Evolutionary conservation across 2,113 vertebrate species (phyloP), one percentile per base, ranked within the genome.

Genomic region (Hippocampus comes): DNA sequence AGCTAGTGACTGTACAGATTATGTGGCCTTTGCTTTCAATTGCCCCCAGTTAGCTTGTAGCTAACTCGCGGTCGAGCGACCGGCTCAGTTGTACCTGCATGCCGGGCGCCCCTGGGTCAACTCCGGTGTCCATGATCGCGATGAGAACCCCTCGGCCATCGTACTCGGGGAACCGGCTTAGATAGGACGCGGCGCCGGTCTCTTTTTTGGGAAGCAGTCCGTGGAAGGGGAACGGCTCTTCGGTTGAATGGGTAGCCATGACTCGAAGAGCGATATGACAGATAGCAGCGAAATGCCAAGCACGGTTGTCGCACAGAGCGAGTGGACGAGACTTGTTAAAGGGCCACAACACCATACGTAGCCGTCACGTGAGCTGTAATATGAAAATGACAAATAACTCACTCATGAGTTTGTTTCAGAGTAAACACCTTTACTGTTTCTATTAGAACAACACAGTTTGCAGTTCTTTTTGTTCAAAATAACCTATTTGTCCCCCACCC

Each of bases 151-250:
- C 96, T 9, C 97, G 92, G 43, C 97, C 97, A 70, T 99, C 97
- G 77, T 96, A 94, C 41, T 98, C 95, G 0, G 96, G 96, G 80
- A 96, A 96, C 71, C 95, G 92, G 46, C 92, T 90, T 21, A 99
- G 93, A 71, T 95, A 98, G 23, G 95, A 94, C 12, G 94, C 88
- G 8, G 96, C 96, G 0, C 96, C 97, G 1, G 97, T 99, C 89
- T 99, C 97, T 77, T 97, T 98, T 80, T 99, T 98, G 64, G 96
- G 97, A 38, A 99, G 92, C 53, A 99, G 92, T 64, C 96, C 96
- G 77, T 98, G 96, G 69, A 97, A 95, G 0, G 97, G 96, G 82
- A 97, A 98, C 9, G 95, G 95, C 79, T 98, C 95, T 68, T 98
- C 96, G 1, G 83, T 89, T 34, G 92, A 89, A 72, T 93, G 90